A percentile compares a stretch with the other conserved stretches of the same genome.
phyloP scores from a whole-genome alignment of 2,797 vertebrate genomes.

The Hydrophis major region DNA sequence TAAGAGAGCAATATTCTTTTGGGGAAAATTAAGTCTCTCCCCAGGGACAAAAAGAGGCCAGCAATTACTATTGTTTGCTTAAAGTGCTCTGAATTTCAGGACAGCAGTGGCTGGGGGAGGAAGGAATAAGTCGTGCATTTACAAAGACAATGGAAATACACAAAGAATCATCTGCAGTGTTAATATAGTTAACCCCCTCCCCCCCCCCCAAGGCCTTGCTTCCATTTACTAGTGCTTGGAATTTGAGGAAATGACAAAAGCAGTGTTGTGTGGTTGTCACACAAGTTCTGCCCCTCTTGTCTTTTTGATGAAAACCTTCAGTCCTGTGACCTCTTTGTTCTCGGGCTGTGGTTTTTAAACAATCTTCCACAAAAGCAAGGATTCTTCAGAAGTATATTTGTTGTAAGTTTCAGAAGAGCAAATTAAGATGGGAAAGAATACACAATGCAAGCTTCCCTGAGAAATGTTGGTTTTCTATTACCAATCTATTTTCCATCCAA shows the following conservation, averaged over 20 bases:
- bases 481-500: background rate
- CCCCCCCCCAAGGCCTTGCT: background rate
- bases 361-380: background rate
- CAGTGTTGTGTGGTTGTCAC: background rate
- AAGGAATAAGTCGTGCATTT: background rate
- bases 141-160: background rate
- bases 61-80: conserved; percentile 13
- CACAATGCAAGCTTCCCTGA: background rate
- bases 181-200: background rate
- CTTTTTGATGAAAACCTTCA: background rate
- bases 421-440: background rate
- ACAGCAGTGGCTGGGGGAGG: background rate
- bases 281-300: background rate
- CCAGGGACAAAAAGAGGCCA: conserved; percentile 25
- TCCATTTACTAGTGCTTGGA: background rate
- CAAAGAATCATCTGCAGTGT: background rate
- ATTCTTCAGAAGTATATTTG: background rate
- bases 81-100: conserved; percentile 25
- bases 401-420: background rate
- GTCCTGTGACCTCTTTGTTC: background rate
- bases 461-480: background rate
- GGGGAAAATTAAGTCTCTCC: conserved; percentile 10
- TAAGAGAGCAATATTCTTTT: conserved; percentile 51
- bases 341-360: background rate
- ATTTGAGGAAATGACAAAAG: background rate